A percentile compares a stretch with the other conserved stretches of the same genome.
Evolutionary conservation across 2,113 vertebrate species (phyloP).

Genomic region (Scomber japonicus): DNA sequence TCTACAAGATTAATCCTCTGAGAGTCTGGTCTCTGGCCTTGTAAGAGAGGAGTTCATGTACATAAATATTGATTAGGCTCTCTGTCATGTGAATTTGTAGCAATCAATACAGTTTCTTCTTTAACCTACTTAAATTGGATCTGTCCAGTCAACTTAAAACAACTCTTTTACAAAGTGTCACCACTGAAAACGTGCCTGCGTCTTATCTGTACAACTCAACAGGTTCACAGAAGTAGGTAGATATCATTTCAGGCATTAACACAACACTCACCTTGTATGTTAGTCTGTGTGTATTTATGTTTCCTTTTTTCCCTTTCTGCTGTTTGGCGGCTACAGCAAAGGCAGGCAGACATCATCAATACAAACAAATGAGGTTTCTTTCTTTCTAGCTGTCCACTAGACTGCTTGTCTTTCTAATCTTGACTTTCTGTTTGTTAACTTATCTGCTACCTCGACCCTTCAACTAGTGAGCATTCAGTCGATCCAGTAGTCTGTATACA

Average conservation of each 20-base stretch:
- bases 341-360: slow-evolving; percentile 20
- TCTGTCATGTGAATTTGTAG: neutral
- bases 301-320: slow-evolving; percentile 1
- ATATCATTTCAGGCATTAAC: neutral
- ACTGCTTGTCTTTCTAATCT: neutral
- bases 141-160: neutral
- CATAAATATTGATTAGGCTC: slow-evolving; percentile 17
- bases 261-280: slow-evolving; percentile 52
- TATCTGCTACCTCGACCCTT: neutral
- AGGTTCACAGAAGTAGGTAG: neutral
- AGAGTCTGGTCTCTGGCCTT: neutral
- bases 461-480: neutral
- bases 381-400: neutral
- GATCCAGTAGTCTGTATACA: neutral
- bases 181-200: neutral
- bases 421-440: neutral
- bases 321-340: slow-evolving; percentile 20
- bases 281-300: slow-evolving; percentile 31
- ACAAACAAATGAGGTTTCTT: no score
- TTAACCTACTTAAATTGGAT: neutral
- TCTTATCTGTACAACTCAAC: neutral
- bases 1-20: slow-evolving; percentile 8
- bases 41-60: neutral
- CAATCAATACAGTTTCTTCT: neutral
- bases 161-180: neutral